Percentiles rank a stretch among this genome's conserved stretches.
Conservation (phyloP, 2,797 vertebrate species). For the Squalus acanthias region DNA sequence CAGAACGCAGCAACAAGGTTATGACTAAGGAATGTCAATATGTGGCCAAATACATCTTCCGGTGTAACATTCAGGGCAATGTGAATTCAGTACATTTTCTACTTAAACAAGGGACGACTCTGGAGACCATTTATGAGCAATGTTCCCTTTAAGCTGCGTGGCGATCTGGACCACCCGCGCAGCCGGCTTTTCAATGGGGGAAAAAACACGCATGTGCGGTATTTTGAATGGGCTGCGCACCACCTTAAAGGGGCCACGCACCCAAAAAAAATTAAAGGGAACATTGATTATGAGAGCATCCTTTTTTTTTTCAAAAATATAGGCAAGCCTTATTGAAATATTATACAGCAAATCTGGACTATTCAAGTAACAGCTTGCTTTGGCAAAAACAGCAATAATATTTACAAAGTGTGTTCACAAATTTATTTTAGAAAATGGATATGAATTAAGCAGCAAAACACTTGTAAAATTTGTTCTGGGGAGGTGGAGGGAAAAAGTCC, state of each 20-base stretch:
- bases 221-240: too few relatives aligned
- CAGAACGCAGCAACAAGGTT: background rate
- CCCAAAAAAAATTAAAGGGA: too few relatives aligned
- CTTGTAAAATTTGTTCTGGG: background rate
- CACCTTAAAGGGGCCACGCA: too few relatives aligned
- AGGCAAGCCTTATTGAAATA: background rate
- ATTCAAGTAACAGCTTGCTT: background rate
- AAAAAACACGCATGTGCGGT: too few relatives aligned
- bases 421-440: background rate
- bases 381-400: background rate
- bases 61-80: background rate
- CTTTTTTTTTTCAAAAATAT: background rate
- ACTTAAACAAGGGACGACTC: background rate
- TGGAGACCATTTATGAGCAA: background rate
- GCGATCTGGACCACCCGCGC: too few relatives aligned
- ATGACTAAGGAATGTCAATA: background rate
- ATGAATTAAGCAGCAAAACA: background rate
- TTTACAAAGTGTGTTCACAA: background rate
- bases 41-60: background rate
- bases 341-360: background rate
- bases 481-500: background rate
- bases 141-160: too few relatives aligned
- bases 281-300: too few relatives aligned
- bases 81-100: background rate
- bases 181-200: too few relatives aligned